Conservation (phyloP, 2,797 vertebrate species). For the Rhynchotus rufescens region DNA sequence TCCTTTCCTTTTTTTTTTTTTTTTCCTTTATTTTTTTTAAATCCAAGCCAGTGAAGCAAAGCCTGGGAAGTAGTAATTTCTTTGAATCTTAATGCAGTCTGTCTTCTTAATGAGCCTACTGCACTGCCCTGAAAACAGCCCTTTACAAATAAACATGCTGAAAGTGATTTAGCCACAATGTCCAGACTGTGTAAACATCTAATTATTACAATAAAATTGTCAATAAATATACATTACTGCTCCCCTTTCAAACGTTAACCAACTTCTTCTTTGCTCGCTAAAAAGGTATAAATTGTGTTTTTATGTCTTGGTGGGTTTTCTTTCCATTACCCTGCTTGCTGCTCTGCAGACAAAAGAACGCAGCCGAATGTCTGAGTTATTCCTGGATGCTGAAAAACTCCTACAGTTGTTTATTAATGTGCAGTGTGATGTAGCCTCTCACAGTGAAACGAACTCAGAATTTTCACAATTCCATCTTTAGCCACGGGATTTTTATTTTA, state of each 20-base stretch:
- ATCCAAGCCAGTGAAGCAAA: conserved; percentile 42
- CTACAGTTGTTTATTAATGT: conserved; percentile 72
- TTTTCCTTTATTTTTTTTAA: background rate
- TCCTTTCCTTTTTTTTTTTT: background rate
- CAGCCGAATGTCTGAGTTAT: conserved; percentile 70
- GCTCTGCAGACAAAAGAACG: conserved; percentile 74
- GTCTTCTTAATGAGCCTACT: conserved; percentile 82
- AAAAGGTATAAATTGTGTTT: conserved; percentile 80
- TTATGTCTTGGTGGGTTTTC: conserved; percentile 73
- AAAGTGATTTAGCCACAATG: conserved; percentile 83
- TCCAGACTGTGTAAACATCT: conserved; percentile 84
- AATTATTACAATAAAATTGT: conserved; percentile 85
- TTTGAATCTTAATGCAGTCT: conserved; percentile 69
- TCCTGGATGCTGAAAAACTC: conserved; percentile 70
- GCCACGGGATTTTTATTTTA: background rate
- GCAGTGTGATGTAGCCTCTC: conserved; percentile 41
- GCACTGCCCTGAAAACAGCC: conserved; percentile 73
- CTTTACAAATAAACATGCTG: conserved; percentile 80
- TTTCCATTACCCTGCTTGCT: conserved; percentile 73
- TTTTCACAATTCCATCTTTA: conserved; percentile 60
- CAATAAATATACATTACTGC: conserved; percentile 83
- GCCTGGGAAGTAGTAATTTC: conserved; percentile 55
- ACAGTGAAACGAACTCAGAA: conserved; percentile 29
- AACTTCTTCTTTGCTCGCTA: conserved; percentile 80
- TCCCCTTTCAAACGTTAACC: conserved; percentile 81